A percentile compares a stretch with the other conserved stretches of the same genome.
These are phyloP conservation scores for Austrofundulus limnaeus DNA, from an alignment of 2,113 vertebrate genomes.

Conservation along the genomic window DNA sequence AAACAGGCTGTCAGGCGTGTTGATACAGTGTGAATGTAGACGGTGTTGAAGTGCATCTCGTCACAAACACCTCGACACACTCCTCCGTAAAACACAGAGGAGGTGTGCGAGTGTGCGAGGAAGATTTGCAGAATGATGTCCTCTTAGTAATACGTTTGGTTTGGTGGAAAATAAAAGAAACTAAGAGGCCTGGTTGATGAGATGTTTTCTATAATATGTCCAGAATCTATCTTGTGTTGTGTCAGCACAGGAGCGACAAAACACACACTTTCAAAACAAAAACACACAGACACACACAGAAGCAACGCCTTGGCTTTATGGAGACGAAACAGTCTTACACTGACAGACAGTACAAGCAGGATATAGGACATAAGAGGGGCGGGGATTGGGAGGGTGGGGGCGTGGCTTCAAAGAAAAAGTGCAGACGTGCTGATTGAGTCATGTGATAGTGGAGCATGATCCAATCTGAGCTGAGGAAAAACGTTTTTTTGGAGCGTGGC, in stretches of 20 bases:
- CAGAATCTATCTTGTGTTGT: conserved; percentile 14
- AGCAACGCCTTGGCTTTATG: conserved; percentile 52
- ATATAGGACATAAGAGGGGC: conserved; percentile 10
- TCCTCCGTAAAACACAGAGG: conserved; percentile 15
- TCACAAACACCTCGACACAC: conserved; percentile 42
- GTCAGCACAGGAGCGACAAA: conserved; percentile 7
- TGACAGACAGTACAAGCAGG: conserved; percentile 38
- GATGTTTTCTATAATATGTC: conserved; percentile 16
- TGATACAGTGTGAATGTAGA: conserved; percentile 55
- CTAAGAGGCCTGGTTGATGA: conserved; percentile 22
- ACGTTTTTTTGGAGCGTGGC: neutral
- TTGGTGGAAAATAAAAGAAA: conserved; percentile 31
- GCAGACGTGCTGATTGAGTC: conserved; percentile 77
- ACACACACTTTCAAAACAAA: conserved; percentile 28
- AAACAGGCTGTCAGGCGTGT: conserved; percentile 62
- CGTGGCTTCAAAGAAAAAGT: conserved; percentile 74
- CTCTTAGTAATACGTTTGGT: conserved; percentile 57
- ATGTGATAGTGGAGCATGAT: conserved; percentile 29
- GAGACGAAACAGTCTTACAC: conserved; percentile 56
- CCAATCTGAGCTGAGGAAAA: neutral
- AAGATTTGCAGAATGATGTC: conserved; percentile 51
- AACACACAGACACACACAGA: conserved; percentile 7
- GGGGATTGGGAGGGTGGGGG: conserved; percentile 2
- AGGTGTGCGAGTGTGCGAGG: conserved; percentile 4
- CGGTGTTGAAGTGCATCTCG: conserved; percentile 63